phyloP scores from a whole-genome alignment of 2,888 invertebrate genomes.

The Drosophila anceps region DNA sequence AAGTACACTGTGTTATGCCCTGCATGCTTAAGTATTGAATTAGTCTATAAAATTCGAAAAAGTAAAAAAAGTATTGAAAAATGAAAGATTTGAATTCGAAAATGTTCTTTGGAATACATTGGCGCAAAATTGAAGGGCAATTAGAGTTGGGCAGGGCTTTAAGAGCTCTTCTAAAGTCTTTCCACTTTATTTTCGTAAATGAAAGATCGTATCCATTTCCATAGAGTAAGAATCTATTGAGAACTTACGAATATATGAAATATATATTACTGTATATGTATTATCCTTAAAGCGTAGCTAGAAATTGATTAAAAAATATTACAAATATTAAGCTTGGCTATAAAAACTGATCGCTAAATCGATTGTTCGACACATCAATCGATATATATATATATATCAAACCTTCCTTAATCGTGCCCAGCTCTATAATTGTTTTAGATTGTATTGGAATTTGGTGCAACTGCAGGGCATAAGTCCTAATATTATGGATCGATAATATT shows the following conservation, averaged over 20 bases:
- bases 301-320: background rate
- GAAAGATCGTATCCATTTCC: background rate
- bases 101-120: constrained; percentile 2
- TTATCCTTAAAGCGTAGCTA: background rate
- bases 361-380: background rate
- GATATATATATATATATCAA: background rate
- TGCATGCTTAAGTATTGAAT: constrained; percentile 22
- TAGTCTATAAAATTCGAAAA: constrained; percentile 3
- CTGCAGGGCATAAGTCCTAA: constrained; percentile 11
- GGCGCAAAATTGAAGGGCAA: background rate
- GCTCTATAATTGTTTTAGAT: background rate
- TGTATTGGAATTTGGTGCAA: background rate
- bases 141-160: background rate
- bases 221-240: background rate
- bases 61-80: background rate
- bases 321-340: background rate
- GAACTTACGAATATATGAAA: background rate
- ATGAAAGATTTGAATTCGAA: background rate
- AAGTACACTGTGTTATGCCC: constrained; percentile 35
- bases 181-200: background rate
- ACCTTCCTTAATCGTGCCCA: background rate
- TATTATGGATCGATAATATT: constrained; percentile 26
- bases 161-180: background rate
- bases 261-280: background rate
- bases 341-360: background rate